These are phyloP conservation scores for Venturia canescens DNA, from an alignment of 1,140 invertebrate genomes.

Conservation along the genomic window DNA sequence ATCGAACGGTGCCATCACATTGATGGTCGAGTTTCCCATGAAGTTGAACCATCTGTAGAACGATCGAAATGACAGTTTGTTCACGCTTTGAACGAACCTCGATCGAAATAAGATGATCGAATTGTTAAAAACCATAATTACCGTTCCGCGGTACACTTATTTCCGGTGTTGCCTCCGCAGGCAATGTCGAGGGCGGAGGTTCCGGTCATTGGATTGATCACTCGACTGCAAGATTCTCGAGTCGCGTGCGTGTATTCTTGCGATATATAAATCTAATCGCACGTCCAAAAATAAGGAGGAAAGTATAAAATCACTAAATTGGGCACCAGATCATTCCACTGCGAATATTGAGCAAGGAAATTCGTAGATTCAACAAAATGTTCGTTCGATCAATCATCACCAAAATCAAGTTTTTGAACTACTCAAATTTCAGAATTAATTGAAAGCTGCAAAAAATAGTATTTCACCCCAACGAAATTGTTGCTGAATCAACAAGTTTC, in stretches of 20 bases:
- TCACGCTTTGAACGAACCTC: no score
- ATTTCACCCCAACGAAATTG: no score
- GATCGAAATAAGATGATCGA: no score
- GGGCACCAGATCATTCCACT: no score
- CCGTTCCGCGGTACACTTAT: constrained; percentile 78
- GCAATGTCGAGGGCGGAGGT: constrained; percentile 83
- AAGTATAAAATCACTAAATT: no score
- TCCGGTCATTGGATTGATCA: constrained; percentile 82
- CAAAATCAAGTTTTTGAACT: no score
- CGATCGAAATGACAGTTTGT: constrained; percentile 18
- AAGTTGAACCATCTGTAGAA: constrained; percentile 78
- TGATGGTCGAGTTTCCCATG: constrained; percentile 78
- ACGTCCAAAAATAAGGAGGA: background rate
- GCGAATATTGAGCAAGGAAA: no score
- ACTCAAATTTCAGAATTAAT: no score
- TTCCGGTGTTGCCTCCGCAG: constrained; percentile 81
- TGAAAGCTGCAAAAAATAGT: no score
- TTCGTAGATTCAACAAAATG: no score
- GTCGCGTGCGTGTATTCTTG: constrained; percentile 80
- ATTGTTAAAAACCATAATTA: constrained; percentile 57
- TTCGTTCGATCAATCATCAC: no score
- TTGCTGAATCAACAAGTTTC: no score
- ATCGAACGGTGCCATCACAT: constrained; percentile 81
- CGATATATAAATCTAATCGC: constrained; percentile 71
- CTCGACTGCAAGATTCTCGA: constrained; percentile 82